These are phyloP conservation scores for Ormyrus thymus DNA, from an alignment of 2,888 invertebrate genomes.

Conservation along the genomic window DNA sequence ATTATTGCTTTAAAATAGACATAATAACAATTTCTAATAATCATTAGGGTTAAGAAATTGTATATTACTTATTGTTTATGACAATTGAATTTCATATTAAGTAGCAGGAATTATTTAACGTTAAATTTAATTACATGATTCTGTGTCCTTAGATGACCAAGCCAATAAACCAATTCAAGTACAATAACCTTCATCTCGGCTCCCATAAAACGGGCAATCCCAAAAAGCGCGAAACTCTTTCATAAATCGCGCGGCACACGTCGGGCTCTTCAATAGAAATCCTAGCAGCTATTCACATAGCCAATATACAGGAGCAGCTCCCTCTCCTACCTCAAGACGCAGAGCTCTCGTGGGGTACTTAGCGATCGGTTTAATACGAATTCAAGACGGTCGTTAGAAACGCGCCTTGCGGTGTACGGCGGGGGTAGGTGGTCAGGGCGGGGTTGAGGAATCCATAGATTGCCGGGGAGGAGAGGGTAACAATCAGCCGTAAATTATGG, in stretches of 20 bases:
- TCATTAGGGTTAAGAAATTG: too few relatives aligned
- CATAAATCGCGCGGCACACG: conserved; percentile 30
- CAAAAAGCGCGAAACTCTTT: conserved; percentile 28
- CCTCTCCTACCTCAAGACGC: neutral
- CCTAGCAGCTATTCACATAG: conserved; percentile 15
- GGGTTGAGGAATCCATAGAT: conserved; percentile 73
- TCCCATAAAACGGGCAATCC: neutral
- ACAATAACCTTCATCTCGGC: conserved; percentile 12
- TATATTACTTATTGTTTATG: too few relatives aligned
- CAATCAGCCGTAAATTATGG: conserved; percentile 76
- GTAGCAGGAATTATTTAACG: too few relatives aligned
- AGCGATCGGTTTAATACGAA: conserved; percentile 67
- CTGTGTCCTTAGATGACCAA: neutral
- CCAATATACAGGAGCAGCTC: neutral
- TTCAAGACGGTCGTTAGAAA: conserved; percentile 70
- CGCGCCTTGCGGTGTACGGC: conserved; percentile 18
- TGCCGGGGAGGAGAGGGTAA: conserved; percentile 66
- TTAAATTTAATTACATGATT: too few relatives aligned
- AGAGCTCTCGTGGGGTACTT: conserved; percentile 27
- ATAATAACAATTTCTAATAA: too few relatives aligned
- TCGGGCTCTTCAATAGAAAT: conserved; percentile 3
- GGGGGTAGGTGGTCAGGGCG: conserved; percentile 61
- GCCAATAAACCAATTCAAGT: conserved; percentile 19
- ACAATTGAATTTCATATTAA: too few relatives aligned
- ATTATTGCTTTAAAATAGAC: too few relatives aligned